Conservation (phyloP, 1,140 invertebrate genomes). For the Glossosoma conforme region DNA sequence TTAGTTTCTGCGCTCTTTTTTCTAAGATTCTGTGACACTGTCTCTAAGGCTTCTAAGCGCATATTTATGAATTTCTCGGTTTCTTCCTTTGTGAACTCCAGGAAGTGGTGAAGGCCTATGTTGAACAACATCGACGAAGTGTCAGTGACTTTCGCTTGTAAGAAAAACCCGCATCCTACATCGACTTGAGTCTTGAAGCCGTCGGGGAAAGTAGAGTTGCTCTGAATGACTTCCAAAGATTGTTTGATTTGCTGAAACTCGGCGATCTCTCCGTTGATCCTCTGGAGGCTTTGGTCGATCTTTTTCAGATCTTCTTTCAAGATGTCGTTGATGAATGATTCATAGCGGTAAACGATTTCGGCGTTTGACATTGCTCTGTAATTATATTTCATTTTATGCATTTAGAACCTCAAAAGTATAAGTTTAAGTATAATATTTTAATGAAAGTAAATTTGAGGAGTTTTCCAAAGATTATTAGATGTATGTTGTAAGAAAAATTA, state of each 20-base stretch:
- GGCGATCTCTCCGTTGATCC: constrained; percentile 61
- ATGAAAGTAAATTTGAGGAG: too few relatives aligned
- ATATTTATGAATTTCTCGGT: constrained; percentile 66
- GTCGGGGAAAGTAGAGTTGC: constrained; percentile 45
- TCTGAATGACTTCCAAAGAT: constrained; percentile 53
- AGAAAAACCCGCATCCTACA: constrained; percentile 70
- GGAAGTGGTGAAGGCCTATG: constrained; percentile 68
- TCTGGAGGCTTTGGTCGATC: constrained; percentile 56
- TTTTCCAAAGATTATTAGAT: too few relatives aligned
- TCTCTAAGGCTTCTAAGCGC: constrained; percentile 60
- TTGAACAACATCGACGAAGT: constrained; percentile 65
- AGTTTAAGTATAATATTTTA: too few relatives aligned
- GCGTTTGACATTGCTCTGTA: too few relatives aligned
- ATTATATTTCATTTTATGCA: too few relatives aligned
- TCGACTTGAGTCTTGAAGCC: constrained; percentile 77
- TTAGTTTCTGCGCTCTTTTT: constrained; percentile 65
- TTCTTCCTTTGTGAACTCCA: constrained; percentile 69
- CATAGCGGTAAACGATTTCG: constrained; percentile 30
- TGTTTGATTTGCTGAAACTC: constrained; percentile 70
- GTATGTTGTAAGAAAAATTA: too few relatives aligned
- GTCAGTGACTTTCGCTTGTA: constrained; percentile 65
- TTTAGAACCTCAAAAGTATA: too few relatives aligned
- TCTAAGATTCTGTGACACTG: constrained; percentile 56
- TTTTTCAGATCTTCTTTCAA: constrained; percentile 59
- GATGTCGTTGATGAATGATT: constrained; percentile 61